A percentile compares a stretch with the other conserved stretches of the same genome.
These are phyloP conservation scores for Gibbula magus DNA, from an alignment of 2,888 invertebrate genomes.

Conservation along the genomic window DNA sequence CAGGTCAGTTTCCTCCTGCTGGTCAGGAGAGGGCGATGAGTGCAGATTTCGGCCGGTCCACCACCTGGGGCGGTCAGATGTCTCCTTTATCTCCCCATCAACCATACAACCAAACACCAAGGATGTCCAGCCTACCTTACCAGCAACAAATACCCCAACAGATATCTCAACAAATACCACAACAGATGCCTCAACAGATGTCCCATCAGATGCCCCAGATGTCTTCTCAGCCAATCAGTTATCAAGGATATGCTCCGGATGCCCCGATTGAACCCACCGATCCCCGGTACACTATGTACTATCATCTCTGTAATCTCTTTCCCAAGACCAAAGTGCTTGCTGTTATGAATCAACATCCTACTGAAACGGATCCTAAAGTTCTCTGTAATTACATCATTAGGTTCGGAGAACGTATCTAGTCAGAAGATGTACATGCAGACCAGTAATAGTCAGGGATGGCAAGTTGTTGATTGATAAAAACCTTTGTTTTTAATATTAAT, in stretches of 20 bases:
- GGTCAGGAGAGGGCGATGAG: slow-evolving; percentile 8
- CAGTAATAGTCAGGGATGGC: background rate
- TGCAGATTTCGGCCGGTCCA: background rate
- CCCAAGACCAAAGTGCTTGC: slow-evolving; percentile 91
- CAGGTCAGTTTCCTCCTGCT: slow-evolving; percentile 3
- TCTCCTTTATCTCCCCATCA: background rate
- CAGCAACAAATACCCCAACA: background rate
- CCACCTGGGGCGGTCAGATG: background rate
- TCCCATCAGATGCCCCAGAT: background rate
- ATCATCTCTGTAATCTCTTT: slow-evolving; percentile 92
- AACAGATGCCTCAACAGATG: background rate
- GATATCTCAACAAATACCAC: slow-evolving; percentile 9
- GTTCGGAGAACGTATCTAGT: slow-evolving; percentile 26
- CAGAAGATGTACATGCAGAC: background rate
- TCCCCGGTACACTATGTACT: slow-evolving; percentile 86
- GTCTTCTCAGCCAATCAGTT: background rate
- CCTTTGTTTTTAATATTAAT: too few relatives aligned
- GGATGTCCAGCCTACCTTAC: background rate
- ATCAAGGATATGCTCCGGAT: slow-evolving; percentile 35
- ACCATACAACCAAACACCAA: background rate
- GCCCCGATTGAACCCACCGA: slow-evolving; percentile 76
- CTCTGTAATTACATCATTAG: slow-evolving; percentile 55
- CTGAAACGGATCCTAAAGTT: slow-evolving; percentile 90
- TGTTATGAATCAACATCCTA: slow-evolving; percentile 91
- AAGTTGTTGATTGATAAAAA: too few relatives aligned